phyloP scores from a whole-genome alignment of 2,888 invertebrate genomes.

The Pseudolycoriella hygida region DNA sequence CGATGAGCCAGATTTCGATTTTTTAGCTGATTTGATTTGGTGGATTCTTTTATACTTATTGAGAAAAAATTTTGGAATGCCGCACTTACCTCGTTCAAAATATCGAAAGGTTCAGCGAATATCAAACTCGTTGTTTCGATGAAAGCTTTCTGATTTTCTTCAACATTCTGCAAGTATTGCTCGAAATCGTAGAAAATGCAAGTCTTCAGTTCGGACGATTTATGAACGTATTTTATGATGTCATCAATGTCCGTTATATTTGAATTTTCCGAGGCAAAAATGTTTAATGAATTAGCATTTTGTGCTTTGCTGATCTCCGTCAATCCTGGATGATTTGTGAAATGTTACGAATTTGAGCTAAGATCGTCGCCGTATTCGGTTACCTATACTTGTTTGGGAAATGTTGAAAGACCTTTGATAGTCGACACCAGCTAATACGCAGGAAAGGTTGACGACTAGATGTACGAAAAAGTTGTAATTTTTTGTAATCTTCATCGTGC shows the following conservation, averaged over 20 bases:
- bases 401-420: no score
- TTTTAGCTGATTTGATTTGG: slow-evolving; percentile 13
- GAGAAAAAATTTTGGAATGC: not conserved
- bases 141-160: slow-evolving; percentile 19
- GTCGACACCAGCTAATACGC: no score
- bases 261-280: slow-evolving; percentile 15
- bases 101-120: slow-evolving; percentile 20
- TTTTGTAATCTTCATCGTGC: no score
- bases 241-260: slow-evolving; percentile 18
- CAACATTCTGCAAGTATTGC: slow-evolving; percentile 22
- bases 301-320: slow-evolving; percentile 24
- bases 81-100: slow-evolving; percentile 13
- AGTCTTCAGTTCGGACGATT: slow-evolving; percentile 18
- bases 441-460: no score
- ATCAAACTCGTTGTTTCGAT: slow-evolving; percentile 25
- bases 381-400: no score
- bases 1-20: slow-evolving; percentile 20
- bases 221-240: slow-evolving; percentile 22
- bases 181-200: slow-evolving; percentile 22
- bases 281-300: slow-evolving; percentile 19
- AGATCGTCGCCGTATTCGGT: no score
- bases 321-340: no score
- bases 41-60: no score
- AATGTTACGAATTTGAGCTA: no score
- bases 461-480: no score